phyloP scores from a whole-genome alignment of 1,140 invertebrate genomes.

The Cotesia glomerata region DNA sequence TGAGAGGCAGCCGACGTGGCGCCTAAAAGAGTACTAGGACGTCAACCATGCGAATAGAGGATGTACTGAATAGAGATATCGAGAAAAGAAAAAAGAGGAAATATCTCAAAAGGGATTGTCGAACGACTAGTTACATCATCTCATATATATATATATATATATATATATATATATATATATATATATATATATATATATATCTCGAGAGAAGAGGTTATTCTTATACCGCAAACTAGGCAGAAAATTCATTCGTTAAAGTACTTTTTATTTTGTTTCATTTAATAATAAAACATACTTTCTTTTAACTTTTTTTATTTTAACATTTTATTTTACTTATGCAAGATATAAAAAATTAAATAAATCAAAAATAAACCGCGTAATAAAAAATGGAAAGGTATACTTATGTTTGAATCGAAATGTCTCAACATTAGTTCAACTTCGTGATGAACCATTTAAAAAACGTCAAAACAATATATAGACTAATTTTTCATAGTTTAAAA shows the following conservation, averaged over 20 bases:
- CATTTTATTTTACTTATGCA: background rate
- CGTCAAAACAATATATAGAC: too few relatives aligned
- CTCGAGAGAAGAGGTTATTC: conserved; percentile 4
- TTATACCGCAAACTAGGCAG: background rate
- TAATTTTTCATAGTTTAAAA: too few relatives aligned
- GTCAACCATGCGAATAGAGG: conserved; percentile 14
- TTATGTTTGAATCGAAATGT: too few relatives aligned
- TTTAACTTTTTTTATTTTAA: background rate
- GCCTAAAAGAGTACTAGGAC: conserved; percentile 32
- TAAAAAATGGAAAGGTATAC: too few relatives aligned
- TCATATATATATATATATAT: too few relatives aligned
- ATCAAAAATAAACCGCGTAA: too few relatives aligned
- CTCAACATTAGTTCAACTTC: too few relatives aligned
- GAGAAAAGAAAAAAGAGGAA: background rate
- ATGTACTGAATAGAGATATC: background rate
- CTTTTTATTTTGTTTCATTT: background rate
- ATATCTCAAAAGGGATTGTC: background rate
- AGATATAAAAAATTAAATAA: too few relatives aligned
- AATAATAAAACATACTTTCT: background rate
- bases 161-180: too few relatives aligned
- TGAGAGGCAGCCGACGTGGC: conserved; percentile 35
- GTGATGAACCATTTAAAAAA: too few relatives aligned
- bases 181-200: too few relatives aligned
- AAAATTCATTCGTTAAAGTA: background rate
- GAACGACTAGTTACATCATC: conserved; percentile 21